Base-by-base conservation (phyloP, 2,797 vertebrate species). In the Mormyrus hasselquistii region DNA sequence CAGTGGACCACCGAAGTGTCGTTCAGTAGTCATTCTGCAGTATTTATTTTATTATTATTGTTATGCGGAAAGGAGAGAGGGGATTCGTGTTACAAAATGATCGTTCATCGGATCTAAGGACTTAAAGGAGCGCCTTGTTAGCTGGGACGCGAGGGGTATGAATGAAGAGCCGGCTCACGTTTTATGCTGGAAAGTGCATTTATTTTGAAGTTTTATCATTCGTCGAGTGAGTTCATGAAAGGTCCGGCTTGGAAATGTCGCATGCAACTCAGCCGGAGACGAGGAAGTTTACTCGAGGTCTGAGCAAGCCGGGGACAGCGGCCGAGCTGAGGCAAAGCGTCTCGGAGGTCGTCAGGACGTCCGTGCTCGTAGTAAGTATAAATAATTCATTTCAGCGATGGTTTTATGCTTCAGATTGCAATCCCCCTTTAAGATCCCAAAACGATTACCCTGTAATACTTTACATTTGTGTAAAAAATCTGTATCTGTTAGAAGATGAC, bases 301-400 rank as follows among this genome's bases (percentile, higher is more conserved):
- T 99, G 90, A 96, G 98, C 88, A 98, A 98, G 94, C 98, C 98
- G 2, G 98, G 98, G 91, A 98, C 98, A 8, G 98, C 97, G 88
- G 98, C 98, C 2, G 98, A 98, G 92, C 96, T 99, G 93, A 94
- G 98, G 94, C 98, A 98, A 93, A 99, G 98, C 91, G 98, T 98
- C 79, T 99, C 98, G 0, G 98, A 99, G 95, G 98, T 97, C 91
- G 98, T 99, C 91, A 95, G 98, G 93, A 96, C 97, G 89, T 99
- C 98, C 19, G 97, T 98, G 90, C 93, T 98, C 0, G 90, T 98
- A 93, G 98, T 99, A 93, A 98, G 98, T 95, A 93, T 69, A 91
- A 91, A 41, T 16, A 38, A n/a, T 44, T 29, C 14, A 79, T 79
- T 79, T 79, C 34, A 1, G 38, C 76, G 2, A 38, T 82, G 38